A percentile compares a stretch with the other conserved stretches of the same genome.
Conservation (phyloP, 2,797 vertebrate genomes). For the Urophycis tenuis region DNA sequence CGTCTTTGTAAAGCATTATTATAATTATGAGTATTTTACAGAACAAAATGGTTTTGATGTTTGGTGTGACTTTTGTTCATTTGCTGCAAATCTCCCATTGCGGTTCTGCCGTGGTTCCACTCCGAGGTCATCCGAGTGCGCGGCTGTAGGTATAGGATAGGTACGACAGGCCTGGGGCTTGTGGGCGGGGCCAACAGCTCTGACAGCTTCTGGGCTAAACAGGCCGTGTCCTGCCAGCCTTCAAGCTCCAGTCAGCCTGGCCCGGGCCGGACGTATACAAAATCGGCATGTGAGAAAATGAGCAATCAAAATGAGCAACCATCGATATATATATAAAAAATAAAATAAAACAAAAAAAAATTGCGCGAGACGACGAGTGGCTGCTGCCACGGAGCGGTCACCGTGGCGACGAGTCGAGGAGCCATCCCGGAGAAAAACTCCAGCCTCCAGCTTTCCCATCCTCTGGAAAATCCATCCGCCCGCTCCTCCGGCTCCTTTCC, state of each 20-base stretch:
- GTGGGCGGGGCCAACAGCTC: no score
- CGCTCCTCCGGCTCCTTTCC: conserved; percentile 63
- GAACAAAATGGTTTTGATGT: no score
- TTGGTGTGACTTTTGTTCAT: background rate
- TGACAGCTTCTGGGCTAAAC: no score
- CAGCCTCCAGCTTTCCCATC: conserved; percentile 73
- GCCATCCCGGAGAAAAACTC: conserved; percentile 46
- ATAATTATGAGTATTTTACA: no score
- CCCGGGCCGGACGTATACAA: no score
- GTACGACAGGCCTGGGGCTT: background rate
- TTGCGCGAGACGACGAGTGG: background rate
- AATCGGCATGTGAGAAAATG: no score
- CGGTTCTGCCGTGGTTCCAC: background rate
- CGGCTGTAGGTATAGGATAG: background rate
- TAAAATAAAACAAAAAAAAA: no score
- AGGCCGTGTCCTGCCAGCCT: no score
- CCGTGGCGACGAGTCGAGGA: conserved; percentile 20
- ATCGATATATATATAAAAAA: background rate
- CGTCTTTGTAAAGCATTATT: no score
- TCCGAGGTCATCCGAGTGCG: background rate
- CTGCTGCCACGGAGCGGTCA: conserved; percentile 9
- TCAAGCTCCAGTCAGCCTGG: no score
- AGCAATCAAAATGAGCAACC: background rate
- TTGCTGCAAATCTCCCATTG: background rate
- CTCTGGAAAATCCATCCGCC: conserved; percentile 66